Evolutionary conservation across 2,113 vertebrate genomes (phyloP).

Genomic region (Tringa solitaria): DNA sequence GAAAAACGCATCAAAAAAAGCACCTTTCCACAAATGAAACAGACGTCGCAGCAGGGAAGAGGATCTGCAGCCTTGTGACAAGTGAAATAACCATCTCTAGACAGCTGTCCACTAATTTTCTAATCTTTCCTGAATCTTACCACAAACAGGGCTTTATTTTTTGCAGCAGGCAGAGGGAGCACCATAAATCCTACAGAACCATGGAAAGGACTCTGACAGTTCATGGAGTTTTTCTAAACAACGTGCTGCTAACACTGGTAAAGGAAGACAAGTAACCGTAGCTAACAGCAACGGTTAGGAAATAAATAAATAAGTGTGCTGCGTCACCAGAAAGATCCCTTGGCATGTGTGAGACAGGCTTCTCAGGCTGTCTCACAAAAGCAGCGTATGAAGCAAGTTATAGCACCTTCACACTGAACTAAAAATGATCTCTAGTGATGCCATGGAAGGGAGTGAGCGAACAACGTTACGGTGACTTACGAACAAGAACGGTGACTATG

Average conservation of each 20-base stretch:
- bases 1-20: not conserved
- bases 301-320: not conserved
- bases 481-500: not conserved
- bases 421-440: not conserved
- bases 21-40: not conserved
- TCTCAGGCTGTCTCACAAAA: not conserved
- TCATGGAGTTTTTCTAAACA: not conserved
- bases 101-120: not conserved
- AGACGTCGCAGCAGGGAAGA: not conserved
- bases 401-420: not conserved
- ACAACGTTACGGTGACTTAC: not conserved
- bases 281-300: not conserved
- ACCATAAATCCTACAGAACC: not conserved
- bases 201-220: not conserved
- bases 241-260: not conserved
- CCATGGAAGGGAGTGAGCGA: not conserved
- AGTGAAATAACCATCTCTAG: not conserved
- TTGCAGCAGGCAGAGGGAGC: not conserved
- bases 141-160: not conserved
- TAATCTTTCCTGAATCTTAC: not conserved
- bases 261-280: not conserved
- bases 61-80: not conserved
- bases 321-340: not conserved
- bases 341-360: not conserved
- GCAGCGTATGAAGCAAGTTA: not conserved